A percentile compares a stretch with the other conserved stretches of the same genome.
phyloP scores from a whole-genome alignment of 2,888 invertebrate genomes.

The Calameuta filiformis region DNA sequence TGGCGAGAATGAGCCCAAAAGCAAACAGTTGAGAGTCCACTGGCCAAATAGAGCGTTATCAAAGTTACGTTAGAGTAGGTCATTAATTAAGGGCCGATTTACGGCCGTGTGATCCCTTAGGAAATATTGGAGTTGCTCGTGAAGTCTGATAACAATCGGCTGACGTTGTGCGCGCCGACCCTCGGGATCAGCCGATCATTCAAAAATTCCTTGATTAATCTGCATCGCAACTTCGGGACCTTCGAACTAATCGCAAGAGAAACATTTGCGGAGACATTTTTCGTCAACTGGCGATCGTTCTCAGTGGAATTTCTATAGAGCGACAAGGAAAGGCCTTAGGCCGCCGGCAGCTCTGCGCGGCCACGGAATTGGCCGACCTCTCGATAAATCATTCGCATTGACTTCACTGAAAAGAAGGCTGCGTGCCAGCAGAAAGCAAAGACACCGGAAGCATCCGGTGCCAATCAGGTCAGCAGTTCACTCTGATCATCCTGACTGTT shows the following conservation, averaged over 20 bases:
- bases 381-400: background rate
- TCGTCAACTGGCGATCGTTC: background rate
- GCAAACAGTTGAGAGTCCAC: slow-evolving; percentile 23
- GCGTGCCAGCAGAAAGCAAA: too few species aligned
- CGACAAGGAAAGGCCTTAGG: background rate
- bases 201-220: slow-evolving; percentile 46
- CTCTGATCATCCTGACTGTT: background rate
- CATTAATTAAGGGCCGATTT: slow-evolving; percentile 33
- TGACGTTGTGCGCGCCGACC: background rate
- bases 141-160: background rate
- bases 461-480: background rate
- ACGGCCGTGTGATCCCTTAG: background rate
- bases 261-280: background rate
- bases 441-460: background rate
- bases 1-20: slow-evolving; percentile 15
- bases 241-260: background rate
- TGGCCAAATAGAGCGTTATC: slow-evolving; percentile 17
- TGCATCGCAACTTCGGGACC: slow-evolving; percentile 9
- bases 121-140: slow-evolving; percentile 23
- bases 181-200: background rate
- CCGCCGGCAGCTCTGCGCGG: background rate
- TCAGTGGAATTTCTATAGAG: background rate
- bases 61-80: slow-evolving; percentile 14
- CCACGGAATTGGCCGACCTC: background rate
- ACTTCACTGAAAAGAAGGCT: background rate